These are phyloP conservation scores for Mugil cephalus DNA, from an alignment of 2,113 vertebrate genomes.

Conservation along the genomic window DNA sequence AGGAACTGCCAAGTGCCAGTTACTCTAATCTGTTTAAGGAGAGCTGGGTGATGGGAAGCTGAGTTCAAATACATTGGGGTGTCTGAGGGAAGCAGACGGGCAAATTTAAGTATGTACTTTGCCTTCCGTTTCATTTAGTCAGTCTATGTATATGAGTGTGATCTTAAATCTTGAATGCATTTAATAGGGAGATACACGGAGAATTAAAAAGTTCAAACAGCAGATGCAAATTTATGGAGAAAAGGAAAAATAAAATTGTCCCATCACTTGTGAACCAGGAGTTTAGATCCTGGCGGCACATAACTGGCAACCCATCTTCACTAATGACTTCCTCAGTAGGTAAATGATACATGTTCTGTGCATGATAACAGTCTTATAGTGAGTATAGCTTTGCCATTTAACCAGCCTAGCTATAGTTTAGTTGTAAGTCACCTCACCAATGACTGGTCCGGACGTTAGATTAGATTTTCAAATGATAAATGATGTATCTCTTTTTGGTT, in stretches of 20 bases:
- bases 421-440: too few relatives aligned
- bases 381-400: not conserved
- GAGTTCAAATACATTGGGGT: too few relatives aligned
- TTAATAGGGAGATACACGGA: not conserved
- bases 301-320: conserved; percentile 25
- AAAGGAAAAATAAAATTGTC: conserved; percentile 6
- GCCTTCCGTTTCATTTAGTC: not conserved
- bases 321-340: conserved; percentile 41
- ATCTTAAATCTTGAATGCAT: not conserved
- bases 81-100: too few relatives aligned
- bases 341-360: conserved; percentile 21
- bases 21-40: conserved; percentile 5
- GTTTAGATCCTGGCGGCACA: conserved; percentile 33
- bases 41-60: not conserved
- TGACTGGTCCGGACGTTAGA: not conserved
- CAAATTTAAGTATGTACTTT: not conserved
- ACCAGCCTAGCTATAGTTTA: too few relatives aligned
- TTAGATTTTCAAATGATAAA: not conserved
- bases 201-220: not conserved
- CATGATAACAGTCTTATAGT: conserved; percentile 4
- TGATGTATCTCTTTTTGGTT: not conserved
- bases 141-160: not conserved
- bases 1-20: not conserved
- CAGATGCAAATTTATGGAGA: not conserved
- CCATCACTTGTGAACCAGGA: conserved; percentile 22